These are phyloP conservation scores for Leucoraja ocellata DNA, from an alignment of 2,797 vertebrate genomes.

Conservation along the genomic window DNA sequence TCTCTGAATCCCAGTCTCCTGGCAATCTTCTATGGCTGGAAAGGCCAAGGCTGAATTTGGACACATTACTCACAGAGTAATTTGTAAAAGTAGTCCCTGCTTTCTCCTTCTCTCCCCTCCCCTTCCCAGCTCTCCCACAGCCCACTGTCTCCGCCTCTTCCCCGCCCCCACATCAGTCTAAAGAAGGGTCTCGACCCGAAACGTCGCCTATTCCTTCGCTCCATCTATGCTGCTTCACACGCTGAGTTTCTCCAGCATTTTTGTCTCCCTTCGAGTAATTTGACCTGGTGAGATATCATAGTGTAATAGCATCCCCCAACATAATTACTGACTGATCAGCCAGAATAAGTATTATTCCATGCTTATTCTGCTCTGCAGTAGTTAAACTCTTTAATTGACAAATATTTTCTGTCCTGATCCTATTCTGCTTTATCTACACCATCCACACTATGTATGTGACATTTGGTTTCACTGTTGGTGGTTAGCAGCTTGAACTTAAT, in stretches of 20 bases:
- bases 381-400: background rate
- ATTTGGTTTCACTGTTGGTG: background rate
- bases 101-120: too few species aligned
- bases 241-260: too few species aligned
- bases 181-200: too few species aligned
- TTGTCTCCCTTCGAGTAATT: background rate
- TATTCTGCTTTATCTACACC: background rate
- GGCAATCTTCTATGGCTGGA: background rate
- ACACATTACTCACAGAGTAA: too few species aligned
- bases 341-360: background rate
- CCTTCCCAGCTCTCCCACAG: too few species aligned
- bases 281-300: background rate
- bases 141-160: too few species aligned
- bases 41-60: background rate
- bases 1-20: background rate
- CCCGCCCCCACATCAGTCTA: too few species aligned
- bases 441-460: background rate
- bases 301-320: background rate
- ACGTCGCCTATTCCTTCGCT: too few species aligned
- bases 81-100: too few species aligned
- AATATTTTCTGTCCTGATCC: background rate
- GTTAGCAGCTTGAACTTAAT: background rate
- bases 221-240: too few species aligned
- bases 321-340: background rate
- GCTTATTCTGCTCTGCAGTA: too few species aligned